Evolutionary conservation across 2,113 vertebrate genomes (phyloP), one percentile per base, ranked within the genome.

Genomic region (Ceuthmochares aereus): DNA sequence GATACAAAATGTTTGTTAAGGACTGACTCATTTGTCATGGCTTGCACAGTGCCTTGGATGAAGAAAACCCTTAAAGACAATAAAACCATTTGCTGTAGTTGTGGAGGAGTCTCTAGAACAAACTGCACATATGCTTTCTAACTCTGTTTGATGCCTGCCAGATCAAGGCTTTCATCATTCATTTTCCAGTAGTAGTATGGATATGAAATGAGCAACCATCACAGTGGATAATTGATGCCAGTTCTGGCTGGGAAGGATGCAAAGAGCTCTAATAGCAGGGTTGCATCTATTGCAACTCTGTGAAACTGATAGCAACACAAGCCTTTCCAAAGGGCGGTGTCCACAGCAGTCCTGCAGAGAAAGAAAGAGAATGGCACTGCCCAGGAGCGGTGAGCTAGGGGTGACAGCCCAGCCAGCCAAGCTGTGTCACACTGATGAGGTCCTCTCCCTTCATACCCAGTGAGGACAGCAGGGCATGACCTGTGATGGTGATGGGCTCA

Each of bases 161-260:
- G 66, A 87, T 59, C 63, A 92, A 93, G 80, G 70, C 43, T 95
- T 92, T 91, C 51, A 77, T 90, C 63, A 51, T 73, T 79, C 42
- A 0, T 80, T 62, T 84, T 30, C 69, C 68, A 36, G 25, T 93
- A 66, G 19, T 68, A 63, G 69, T 36, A 68, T 0, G 1, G 54
- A 72, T 87, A 26, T 79, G 78, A 95, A 95, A 67, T 87, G 87
- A 96, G 89, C 68, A 95, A 91, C 89, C 70, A 68, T 18, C 69
- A 37, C 74, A 89, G 60, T 9, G 82, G 69, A 87, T 23, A 79
- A 40, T 21, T 54, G 70, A 64, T 55, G 69, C 66, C 69, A 78
- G 54, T 26, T 93, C 66, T 69, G 84, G 52, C 83, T 84, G 62
- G 34, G 54, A 87, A 72, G 84, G 43, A 62, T 72, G 34, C 1